These are phyloP conservation scores for Chaunax sp. DNA, from an alignment of 2,797 vertebrate genomes.

Conservation along the genomic window DNA sequence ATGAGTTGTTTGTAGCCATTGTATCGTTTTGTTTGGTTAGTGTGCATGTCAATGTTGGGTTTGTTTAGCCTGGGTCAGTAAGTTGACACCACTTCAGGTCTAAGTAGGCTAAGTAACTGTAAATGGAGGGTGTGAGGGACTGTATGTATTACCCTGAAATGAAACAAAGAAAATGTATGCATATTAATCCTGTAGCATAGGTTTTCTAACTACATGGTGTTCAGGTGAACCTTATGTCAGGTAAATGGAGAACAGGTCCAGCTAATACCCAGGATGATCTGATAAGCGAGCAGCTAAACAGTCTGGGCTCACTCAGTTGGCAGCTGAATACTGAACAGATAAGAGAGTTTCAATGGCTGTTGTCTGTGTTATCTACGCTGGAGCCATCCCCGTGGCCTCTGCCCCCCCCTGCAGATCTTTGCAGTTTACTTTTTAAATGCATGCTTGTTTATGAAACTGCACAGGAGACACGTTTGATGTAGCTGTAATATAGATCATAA, in stretches of 20 bases:
- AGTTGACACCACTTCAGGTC: slow-evolving; percentile 50
- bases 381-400: slow-evolving; percentile 58
- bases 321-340: slow-evolving; percentile 49
- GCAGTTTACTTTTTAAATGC: slow-evolving; percentile 1
- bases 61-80: slow-evolving; percentile 62
- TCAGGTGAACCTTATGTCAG: slow-evolving; percentile 21
- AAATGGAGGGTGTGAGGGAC: slow-evolving; percentile 29
- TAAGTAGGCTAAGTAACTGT: slow-evolving; percentile 43
- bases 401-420: slow-evolving; percentile 37
- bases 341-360: slow-evolving; percentile 53
- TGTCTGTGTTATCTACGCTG: slow-evolving; percentile 66
- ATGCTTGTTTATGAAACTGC: slow-evolving; percentile 9
- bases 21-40: slow-evolving; percentile 73
- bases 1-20: slow-evolving; percentile 71
- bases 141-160: background rate
- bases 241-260: slow-evolving; percentile 40
- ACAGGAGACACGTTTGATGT: background rate
- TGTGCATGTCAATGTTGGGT: slow-evolving; percentile 58
- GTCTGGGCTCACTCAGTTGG: slow-evolving; percentile 52
- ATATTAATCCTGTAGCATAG: background rate
- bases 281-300: slow-evolving; percentile 61
- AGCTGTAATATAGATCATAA: background rate
- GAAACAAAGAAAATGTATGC: slow-evolving; percentile 2
- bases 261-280: slow-evolving; percentile 49
- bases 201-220: slow-evolving; percentile 4